Evolutionary conservation across 2,113 vertebrate species (phyloP), one percentile per base, ranked within the genome.

Genomic region (Oreochromis niloticus): DNA sequence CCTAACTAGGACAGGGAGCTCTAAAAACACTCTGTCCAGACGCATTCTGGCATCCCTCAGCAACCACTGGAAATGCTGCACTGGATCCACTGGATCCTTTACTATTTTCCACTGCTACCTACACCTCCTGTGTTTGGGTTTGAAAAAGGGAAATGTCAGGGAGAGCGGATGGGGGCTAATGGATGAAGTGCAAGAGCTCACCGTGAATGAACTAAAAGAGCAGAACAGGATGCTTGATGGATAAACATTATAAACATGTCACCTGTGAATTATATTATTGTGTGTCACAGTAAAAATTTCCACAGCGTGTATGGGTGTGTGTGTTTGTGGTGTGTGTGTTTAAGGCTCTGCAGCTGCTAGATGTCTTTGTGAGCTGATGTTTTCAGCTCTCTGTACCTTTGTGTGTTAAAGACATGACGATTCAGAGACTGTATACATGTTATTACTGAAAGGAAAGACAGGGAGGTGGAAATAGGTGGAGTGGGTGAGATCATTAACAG

Each of bases 1-100:
- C 81, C 84, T 94, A 96, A 94, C 92, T 94, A 91, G 93, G 94
- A 93, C 91, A 93, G 61, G 61, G 52, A 88, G 88, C 90, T 90
- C 80, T 85, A 90, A 91, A 93, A 92, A 85, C 85, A 68, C 75
- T 80, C 63, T 79, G 80, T 81, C 86, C 81, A 87, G 57, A 84
- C 36, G 63, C 80, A 81, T 14, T 83, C 82, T 88, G 85, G 7
- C 14, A 6, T 88, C 88, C 83, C 57, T 81, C 81, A 14, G 81
- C 82, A 90, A 50, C 73, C 63, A 87, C 36, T 68, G 63, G n/a
- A 68, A 68, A 68, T 68, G 63, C 36, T 24, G 19, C 63, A 68
- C 63, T 68, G 63, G 85, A 92, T 90, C 86, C 66, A 86, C 73
- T 85, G 71, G 85, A 92, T 88, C 48, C 54, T 80, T 17, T 3